Percentiles rank a stretch among this genome's conserved stretches.
These are phyloP conservation scores for Thelaira solivaga DNA, from an alignment of 2,888 invertebrate species.

Conservation along the genomic window DNA sequence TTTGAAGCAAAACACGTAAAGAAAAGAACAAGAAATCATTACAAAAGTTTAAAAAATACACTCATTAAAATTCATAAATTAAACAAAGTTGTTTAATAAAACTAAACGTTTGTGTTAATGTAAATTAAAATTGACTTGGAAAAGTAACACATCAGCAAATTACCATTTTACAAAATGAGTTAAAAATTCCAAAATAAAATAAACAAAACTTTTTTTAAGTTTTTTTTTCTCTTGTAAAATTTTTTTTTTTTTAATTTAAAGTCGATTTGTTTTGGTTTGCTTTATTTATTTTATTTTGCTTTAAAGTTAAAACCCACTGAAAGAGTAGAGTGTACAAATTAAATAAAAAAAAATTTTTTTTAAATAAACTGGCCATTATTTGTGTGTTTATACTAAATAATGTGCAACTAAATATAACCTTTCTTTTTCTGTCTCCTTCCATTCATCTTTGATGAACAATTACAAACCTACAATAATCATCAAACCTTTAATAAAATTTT, in stretches of 20 bases:
- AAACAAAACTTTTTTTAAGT: background rate
- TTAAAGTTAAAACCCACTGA: background rate
- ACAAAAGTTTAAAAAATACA: background rate
- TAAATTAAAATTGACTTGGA: background rate
- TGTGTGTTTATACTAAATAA: no score
- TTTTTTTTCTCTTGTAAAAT: background rate
- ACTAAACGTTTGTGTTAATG: background rate
- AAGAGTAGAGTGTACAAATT: background rate
- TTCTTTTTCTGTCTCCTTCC: slow-evolving; percentile 26
- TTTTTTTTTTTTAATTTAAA: background rate
- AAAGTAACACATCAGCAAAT: no score
- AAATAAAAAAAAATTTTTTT: background rate
- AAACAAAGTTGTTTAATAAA: background rate
- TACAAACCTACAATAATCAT: no score
- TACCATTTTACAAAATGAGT: slow-evolving; percentile 30
- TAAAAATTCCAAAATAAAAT: slow-evolving; percentile 9
- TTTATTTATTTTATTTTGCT: background rate
- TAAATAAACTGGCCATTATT: slow-evolving; percentile 34
- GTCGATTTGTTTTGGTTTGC: slow-evolving; percentile 6
- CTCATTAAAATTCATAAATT: background rate
- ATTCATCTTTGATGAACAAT: slow-evolving; percentile 15
- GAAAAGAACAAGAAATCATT: slow-evolving; percentile 15
- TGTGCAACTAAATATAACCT: background rate
- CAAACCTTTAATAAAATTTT: background rate
- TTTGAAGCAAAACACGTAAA: slow-evolving; percentile 7